These are phyloP conservation scores for Synergus gifuensis DNA, from an alignment of 2,888 invertebrate species.

Conservation along the genomic window DNA sequence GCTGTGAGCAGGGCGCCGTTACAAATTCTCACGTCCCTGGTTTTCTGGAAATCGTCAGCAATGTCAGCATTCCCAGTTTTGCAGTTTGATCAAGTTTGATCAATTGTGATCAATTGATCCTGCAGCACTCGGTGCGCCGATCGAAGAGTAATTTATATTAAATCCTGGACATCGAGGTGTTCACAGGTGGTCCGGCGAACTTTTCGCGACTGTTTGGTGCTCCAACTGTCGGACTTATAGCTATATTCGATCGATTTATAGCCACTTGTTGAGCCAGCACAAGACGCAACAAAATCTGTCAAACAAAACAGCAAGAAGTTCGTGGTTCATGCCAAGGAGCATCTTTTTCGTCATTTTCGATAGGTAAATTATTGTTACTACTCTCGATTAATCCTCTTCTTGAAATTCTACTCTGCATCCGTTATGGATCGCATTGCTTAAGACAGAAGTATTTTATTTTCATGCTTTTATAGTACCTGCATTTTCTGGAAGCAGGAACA, in stretches of 20 bases:
- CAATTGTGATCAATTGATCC: constrained; percentile 70
- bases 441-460: background rate
- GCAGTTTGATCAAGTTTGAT: background rate
- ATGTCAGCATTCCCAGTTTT: constrained; percentile 47
- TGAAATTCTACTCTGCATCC: background rate
- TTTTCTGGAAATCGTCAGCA: constrained; percentile 72
- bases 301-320: background rate
- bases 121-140: constrained; percentile 64
- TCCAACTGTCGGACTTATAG: background rate
- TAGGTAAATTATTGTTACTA: constrained; percentile 16
- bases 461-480: background rate
- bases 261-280: constrained; percentile 3
- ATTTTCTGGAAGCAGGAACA: background rate
- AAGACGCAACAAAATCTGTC: constrained; percentile 12
- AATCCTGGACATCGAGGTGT: constrained; percentile 66
- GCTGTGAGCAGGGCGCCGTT: constrained; percentile 18
- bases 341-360: constrained; percentile 36
- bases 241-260: background rate
- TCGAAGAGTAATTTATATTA: constrained; percentile 66
- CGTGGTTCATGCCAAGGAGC: constrained; percentile 16
- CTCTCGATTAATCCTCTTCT: background rate
- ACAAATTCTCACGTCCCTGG: constrained; percentile 64
- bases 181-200: constrained; percentile 60
- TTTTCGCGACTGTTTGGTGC: constrained; percentile 4
- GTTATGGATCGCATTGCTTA: background rate